A percentile compares a stretch with the other conserved stretches of the same genome.
Evolutionary conservation across 2,888 invertebrate genomes (phyloP).

Genomic region (Cactoblastis cactorum): DNA sequence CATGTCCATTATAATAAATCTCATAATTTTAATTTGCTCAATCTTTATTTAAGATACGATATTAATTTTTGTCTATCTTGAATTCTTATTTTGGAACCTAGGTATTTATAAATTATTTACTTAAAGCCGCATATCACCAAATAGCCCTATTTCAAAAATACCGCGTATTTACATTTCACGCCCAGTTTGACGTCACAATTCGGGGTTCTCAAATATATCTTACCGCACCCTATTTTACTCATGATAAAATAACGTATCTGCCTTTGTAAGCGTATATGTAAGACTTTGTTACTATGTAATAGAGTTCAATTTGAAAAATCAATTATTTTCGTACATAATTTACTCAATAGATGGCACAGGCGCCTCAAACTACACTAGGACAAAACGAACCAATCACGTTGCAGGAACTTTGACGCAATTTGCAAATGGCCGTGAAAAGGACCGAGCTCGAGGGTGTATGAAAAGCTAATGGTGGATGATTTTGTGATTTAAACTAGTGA

Average conservation of each 20-base stretch:
- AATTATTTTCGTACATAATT: constrained; percentile 34
- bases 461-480: constrained; percentile 71
- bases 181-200: constrained; percentile 78
- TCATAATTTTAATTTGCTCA: no score
- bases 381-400: constrained; percentile 68
- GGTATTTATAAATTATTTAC: no score
- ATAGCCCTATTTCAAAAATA: constrained; percentile 31
- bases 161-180: constrained; percentile 64
- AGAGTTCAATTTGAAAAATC: constrained; percentile 34
- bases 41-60: no score
- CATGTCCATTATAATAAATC: no score
- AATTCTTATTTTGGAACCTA: no score
- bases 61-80: no score
- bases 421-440: constrained; percentile 80
- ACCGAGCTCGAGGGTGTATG: constrained; percentile 72
- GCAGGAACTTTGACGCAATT: constrained; percentile 77
- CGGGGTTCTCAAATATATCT: constrained; percentile 67
- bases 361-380: constrained; percentile 54
- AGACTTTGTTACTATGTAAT: neutral
- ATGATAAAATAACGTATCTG: constrained; percentile 40
- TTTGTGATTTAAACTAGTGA: constrained; percentile 67
- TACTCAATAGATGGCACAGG: constrained; percentile 47
- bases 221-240: constrained; percentile 70
- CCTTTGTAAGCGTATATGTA: constrained; percentile 16
- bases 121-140: no score